A percentile compares a stretch with the other conserved stretches of the same genome.
Evolutionary conservation across 2,797 vertebrate species (phyloP).

Genomic region (Oreochromis mossambicus): DNA sequence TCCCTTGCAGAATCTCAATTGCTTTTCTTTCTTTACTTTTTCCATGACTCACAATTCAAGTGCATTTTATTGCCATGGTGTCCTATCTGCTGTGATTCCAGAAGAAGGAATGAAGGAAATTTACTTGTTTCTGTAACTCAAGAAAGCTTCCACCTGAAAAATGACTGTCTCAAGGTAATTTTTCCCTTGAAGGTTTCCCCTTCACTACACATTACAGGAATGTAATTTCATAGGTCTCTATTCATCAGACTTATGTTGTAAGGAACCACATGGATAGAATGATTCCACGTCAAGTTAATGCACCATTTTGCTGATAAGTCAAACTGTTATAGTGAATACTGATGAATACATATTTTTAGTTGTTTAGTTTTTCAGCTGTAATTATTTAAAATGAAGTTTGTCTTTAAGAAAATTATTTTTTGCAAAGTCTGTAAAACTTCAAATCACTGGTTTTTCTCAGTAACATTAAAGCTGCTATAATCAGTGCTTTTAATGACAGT

Average conservation of each 20-base stretch:
- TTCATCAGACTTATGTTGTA: not conserved
- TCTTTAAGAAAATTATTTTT: not conserved
- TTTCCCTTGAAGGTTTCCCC: not conserved
- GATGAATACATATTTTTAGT: not conserved
- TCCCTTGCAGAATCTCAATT: slow-evolving; percentile 46
- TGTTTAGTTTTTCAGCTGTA: not conserved
- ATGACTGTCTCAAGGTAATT: not conserved
- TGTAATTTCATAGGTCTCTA: not conserved
- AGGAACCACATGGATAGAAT: not conserved
- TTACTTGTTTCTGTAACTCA: not conserved
- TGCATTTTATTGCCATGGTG: slow-evolving; percentile 12
- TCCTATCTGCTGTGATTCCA: not conserved
- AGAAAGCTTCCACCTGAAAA: not conserved
- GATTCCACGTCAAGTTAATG: not conserved
- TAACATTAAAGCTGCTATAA: not conserved
- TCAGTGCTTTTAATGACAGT: not conserved
- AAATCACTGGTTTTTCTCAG: not conserved
- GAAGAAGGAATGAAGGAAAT: not conserved
- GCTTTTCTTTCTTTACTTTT: slow-evolving; percentile 19
- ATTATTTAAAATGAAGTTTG: not conserved
- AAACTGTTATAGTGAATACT: not conserved
- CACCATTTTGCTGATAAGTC: not conserved
- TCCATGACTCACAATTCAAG: slow-evolving; percentile 17
- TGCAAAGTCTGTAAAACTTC: not conserved
- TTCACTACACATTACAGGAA: not conserved